Evolutionary conservation across 2,113 vertebrate species (phyloP), one percentile per base, ranked within the genome.

Genomic region (Casuarius casuarius): DNA sequence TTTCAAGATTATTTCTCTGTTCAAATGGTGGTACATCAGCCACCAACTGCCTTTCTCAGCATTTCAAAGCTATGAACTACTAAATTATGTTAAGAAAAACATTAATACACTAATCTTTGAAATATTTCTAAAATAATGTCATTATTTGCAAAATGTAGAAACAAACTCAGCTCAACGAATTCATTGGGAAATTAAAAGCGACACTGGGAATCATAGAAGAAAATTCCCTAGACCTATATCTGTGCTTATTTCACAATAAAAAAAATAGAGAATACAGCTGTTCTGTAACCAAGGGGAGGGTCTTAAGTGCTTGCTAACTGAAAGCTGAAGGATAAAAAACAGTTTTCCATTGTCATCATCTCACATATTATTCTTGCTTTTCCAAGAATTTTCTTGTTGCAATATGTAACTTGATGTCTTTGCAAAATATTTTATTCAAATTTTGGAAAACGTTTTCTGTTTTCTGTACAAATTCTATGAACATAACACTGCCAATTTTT

Each of bases 1-100:
- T 96, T 95, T 95, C 79, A 95, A 87, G 90, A 90, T 95, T 92
- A 86, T 91, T 92, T 91, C 75, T 90, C 38, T 84, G n/a, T 95
- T 96, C 89, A 90, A 81, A 93, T 70, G 42, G 74, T 79, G 95
- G 92, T 59, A 40, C 2, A 0, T 82, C 73, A 54, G 10, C 29
- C 31, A n/a, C n/a, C 35, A 42, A 31, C 35, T 89, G 95, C 62
- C 74, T 85, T 92, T 90, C 62, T 58, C n/a, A 54, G 44, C 28
- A 66, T 76, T 93, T 87, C 75, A 71, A 89, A 73, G 52, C 35
- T 44, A 35, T 54, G 73, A 61, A 26, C 28, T 74, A 72, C 78
- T 63, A 56, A 92, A n/a, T 44, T 79, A 46, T 58, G 33, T 28
- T 73, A 92, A 22, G 46, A 23, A 54, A 62, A 91, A 62, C 33